Evolutionary conservation across 1,140 invertebrate species (phyloP).

Genomic region (Sminthurides bifidus): DNA sequence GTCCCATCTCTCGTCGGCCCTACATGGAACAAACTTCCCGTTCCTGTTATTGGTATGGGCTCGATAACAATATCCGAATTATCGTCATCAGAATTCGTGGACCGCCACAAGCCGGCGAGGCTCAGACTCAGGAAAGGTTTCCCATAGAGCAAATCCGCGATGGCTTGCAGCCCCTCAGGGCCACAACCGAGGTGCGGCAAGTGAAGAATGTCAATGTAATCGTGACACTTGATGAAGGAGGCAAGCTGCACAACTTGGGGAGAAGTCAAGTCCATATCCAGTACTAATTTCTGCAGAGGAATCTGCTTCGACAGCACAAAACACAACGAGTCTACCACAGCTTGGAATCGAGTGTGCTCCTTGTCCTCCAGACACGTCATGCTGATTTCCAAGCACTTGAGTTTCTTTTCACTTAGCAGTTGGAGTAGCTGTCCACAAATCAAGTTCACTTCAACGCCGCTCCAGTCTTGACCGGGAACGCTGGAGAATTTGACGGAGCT

Average conservation of each 20-base stretch:
- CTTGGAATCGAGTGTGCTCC: constrained; percentile 37
- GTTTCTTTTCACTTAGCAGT: constrained; percentile 28
- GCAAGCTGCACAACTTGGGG: constrained; percentile 43
- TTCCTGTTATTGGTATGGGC: constrained; percentile 9
- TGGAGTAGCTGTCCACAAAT: constrained; percentile 28
- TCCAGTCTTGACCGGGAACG: constrained; percentile 31
- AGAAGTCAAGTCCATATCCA: constrained; percentile 44
- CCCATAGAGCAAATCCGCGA: constrained; percentile 39
- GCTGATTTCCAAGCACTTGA: constrained; percentile 38
- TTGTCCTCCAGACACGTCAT: constrained; percentile 31
- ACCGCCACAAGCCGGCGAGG: constrained; percentile 37
- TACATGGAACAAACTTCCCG: constrained; percentile 7
- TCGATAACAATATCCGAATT: constrained; percentile 23
- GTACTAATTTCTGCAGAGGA: constrained; percentile 39
- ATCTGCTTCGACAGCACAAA: constrained; percentile 36
- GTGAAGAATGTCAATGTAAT: constrained; percentile 42
- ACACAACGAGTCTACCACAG: constrained; percentile 43
- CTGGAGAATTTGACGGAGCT: constrained; percentile 25
- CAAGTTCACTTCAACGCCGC: constrained; percentile 27
- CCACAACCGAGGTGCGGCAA: constrained; percentile 47
- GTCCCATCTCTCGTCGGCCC: constrained; percentile 2
- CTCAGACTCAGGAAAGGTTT: constrained; percentile 43
- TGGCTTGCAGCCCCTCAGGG: constrained; percentile 41
- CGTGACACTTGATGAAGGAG: constrained; percentile 37
- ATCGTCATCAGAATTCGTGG: constrained; percentile 20